Evolutionary conservation across 2,113 vertebrate genomes (phyloP), one percentile per base, ranked within the genome.

Genomic region (Sisor rabdophorus): DNA sequence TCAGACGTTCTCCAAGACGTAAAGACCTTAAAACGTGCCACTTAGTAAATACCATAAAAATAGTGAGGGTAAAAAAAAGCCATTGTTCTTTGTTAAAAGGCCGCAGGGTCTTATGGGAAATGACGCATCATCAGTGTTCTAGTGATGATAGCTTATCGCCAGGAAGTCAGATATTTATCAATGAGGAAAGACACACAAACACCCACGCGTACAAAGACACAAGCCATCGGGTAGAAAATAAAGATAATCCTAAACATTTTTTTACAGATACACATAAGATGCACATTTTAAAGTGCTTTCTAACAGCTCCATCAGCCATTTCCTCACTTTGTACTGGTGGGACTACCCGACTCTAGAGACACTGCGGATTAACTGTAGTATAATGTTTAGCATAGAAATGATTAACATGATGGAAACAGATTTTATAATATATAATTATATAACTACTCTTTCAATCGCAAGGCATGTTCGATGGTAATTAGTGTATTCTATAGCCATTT

Each of bases 91-190:
- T 40, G 48, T 73, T 68, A 71, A 76, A 55, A 63, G 48, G 24
- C 40, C 28, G 26, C 24, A 44, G 52, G 22, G 28, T 15, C 20
- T 75, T 68, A 28, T 75, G n/a, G 60, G 32, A 55, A 24, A 30
- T 59, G 69, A 63, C 3, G 9, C 22, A 44, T 50, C 15, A 5
- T 26, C 2, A 2, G 63, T 79, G 53, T 74, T 77, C 56, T 30
- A 76, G 64, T 80, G 61, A 74, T 64, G 65, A 79, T 16, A 68
- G 28, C 54, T 75, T 52, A 76, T 82, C 61, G 77, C 56, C 82
- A 79, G 69, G 55, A 78, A 81, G 71, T 55, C 56, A 65, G 73
- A 67, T 64, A 59, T 60, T 53, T 80, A 67, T 60, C 28, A n/a
- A 17, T 56, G 17, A 28, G 28, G 48, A 68, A n/a, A 17, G 13